phyloP scores from a whole-genome alignment of 2,797 vertebrate species.

The Setipinna tenuifilis region DNA sequence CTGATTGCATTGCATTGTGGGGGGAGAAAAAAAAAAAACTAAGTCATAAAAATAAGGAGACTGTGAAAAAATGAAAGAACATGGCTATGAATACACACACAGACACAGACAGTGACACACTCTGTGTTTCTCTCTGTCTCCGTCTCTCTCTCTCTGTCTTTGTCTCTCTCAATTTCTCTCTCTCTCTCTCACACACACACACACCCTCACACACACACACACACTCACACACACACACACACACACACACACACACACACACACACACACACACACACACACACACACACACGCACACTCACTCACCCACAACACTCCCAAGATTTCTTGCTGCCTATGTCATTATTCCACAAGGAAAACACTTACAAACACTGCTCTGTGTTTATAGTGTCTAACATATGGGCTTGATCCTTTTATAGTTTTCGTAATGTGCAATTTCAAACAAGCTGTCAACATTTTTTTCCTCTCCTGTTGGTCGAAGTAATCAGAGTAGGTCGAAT shows the following conservation, averaged over 20 bases:
- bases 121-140: too few species aligned
- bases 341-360: conserved; percentile 61
- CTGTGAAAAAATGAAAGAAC: background rate
- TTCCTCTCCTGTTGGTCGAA: conserved; percentile 49
- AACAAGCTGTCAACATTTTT: conserved; percentile 64
- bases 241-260: background rate
- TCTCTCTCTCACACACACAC: too few species aligned
- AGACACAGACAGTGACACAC: conserved; percentile 33
- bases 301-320: conserved; percentile 17
- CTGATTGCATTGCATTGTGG: conserved; percentile 55
- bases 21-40: conserved; percentile 40
- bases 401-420: conserved; percentile 66
- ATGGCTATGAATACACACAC: background rate
- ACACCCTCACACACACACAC: too few species aligned
- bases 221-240: too few species aligned
- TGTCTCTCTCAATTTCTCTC: too few species aligned
- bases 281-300: background rate
- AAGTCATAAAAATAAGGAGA: conserved; percentile 17
- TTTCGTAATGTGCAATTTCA: conserved; percentile 67
- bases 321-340: conserved; percentile 59
- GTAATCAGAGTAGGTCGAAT: conserved; percentile 63
- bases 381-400: conserved; percentile 68
- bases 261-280: background rate
- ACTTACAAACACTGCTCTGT: conserved; percentile 62
- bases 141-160: too few species aligned